Evolutionary conservation across 2,888 invertebrate genomes (phyloP), one percentile per base, ranked within the genome.

Genomic region (Ellobium chinense): DNA sequence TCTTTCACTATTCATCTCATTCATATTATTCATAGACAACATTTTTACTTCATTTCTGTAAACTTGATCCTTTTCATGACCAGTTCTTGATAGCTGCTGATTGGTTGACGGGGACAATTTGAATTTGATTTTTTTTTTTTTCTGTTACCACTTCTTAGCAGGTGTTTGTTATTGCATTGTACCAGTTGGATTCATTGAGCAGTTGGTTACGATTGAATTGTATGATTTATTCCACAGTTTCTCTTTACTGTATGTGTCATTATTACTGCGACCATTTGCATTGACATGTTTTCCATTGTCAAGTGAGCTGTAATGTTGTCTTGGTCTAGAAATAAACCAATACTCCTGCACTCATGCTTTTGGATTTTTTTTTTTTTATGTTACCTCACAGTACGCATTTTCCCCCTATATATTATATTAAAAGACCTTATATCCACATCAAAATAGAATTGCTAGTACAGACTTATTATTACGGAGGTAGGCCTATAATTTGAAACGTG

Each of bases 271-370:
- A 54, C 31, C 54, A 29, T 46, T 46, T 68, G n/a, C 24, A 54
- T 46, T 58, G 58, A 36, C n/a, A 27, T 58, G 34, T 37, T 62
- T 62, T 29, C 62, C 29, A 34, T 74, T 62, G 74, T 62, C 62
- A 62, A 60, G 74, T 74, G 74, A 62, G 27, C 39, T 39, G 62
- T 62, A 12, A 24, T 74, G 60, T 74, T 73, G 66, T 37, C 14
- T 62, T 74, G 74, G 62, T 74, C 62, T 74, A 74, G 62, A 74
- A 60, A 74, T 62, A 74, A 74, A 60, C 66, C 34, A 36, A 66
- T 36, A 36, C 66, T 36, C 37, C 18, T 29, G 21, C 31, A 66
- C 18, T 36, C 66, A 12, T 63, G 63, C 31, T 9, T 63, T 29
- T n/a, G n/a, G n/a, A n/a, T n/a, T n/a, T n/a, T n/a, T n/a, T n/a